A percentile compares a stretch with the other conserved stretches of the same genome.
These are phyloP conservation scores for Agrotis clavis DNA, from an alignment of 2,888 invertebrate genomes.

Conservation along the genomic window DNA sequence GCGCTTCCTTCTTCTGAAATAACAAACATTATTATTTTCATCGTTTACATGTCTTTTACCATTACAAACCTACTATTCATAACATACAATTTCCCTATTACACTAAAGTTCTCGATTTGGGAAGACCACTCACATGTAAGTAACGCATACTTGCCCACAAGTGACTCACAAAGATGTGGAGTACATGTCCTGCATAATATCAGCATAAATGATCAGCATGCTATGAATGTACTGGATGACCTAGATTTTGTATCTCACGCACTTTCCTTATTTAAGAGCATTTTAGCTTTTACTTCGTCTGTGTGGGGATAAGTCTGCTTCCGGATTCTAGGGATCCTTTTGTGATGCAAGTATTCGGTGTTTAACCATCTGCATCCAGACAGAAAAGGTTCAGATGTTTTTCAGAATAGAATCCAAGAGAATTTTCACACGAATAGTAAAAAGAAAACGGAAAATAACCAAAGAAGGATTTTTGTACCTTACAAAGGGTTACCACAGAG, in stretches of 20 bases:
- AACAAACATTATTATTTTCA: no score
- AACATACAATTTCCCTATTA: constrained; percentile 43
- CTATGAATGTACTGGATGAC: constrained; percentile 25
- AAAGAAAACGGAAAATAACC: no score
- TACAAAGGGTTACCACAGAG: no score
- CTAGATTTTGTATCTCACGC: constrained; percentile 41
- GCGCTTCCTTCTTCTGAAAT: no score
- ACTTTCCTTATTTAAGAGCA: constrained; percentile 30
- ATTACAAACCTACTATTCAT: constrained; percentile 5
- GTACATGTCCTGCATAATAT: constrained; percentile 48
- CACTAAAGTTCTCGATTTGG: constrained; percentile 39
- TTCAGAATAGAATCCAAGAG: not conserved
- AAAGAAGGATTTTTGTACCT: no score
- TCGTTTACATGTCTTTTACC: no score
- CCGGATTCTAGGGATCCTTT: not conserved
- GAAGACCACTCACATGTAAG: constrained; percentile 47
- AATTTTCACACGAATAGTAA: no score
- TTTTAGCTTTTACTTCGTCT: constrained; percentile 8
- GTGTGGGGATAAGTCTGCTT: not conserved
- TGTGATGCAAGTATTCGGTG: not conserved
- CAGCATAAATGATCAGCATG: constrained; percentile 36
- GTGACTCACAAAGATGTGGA: constrained; percentile 43
- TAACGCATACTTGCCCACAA: constrained; percentile 27
- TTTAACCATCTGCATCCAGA: not conserved
- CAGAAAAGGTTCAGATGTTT: no score